These are phyloP conservation scores for Perithous albicinctus DNA, from an alignment of 2,888 invertebrate genomes.

Conservation along the genomic window DNA sequence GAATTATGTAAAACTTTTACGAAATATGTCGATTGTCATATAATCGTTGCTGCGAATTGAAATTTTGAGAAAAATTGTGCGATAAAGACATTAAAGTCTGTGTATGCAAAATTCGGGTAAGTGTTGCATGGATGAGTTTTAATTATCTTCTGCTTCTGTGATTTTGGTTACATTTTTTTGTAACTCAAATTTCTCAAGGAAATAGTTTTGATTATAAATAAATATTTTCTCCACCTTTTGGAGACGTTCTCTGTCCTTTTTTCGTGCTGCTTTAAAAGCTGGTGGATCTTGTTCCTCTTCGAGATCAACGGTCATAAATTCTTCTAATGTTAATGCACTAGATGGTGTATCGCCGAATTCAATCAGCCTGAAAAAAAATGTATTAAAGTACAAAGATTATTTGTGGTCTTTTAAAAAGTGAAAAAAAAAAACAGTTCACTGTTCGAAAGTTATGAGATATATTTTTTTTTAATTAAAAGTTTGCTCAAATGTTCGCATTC, in stretches of 20 bases:
- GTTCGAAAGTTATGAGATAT: background rate
- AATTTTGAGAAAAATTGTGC: background rate
- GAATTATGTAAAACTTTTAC: background rate
- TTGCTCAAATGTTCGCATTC: no score
- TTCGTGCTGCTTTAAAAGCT: conserved; percentile 95
- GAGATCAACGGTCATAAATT: conserved; percentile 98
- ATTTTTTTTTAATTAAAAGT: no score
- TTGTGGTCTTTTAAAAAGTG: background rate
- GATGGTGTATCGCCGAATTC: conserved; percentile 99
- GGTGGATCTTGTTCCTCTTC: conserved; percentile 99
- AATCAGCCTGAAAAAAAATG: conserved; percentile 87
- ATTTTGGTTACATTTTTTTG: background rate
- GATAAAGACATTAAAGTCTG: background rate
- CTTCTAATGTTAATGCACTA: conserved; percentile 96
- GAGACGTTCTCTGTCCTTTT: conserved; percentile 93
- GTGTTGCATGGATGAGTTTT: background rate
- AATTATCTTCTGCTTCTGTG: background rate
- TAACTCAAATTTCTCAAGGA: background rate
- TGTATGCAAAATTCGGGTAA: background rate
- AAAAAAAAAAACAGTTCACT: background rate
- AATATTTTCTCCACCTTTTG: conserved; percentile 88
- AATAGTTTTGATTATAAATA: background rate
- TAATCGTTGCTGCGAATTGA: background rate
- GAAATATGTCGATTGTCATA: background rate
- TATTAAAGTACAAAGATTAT: background rate